Evolutionary conservation across 2,888 invertebrate genomes (phyloP).

Genomic region (Blastobasis adustella): DNA sequence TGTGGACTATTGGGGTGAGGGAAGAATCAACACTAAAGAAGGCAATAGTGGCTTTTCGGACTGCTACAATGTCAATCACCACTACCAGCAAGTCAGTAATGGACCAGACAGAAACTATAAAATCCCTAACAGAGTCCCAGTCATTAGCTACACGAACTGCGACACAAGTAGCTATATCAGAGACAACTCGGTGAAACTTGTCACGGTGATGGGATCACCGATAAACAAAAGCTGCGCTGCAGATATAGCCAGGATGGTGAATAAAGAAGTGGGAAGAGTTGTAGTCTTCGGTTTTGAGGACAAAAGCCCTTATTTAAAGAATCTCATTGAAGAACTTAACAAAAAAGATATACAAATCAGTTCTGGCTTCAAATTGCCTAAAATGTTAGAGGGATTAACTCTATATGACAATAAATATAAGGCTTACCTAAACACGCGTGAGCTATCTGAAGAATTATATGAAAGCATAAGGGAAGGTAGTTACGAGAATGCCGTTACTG

Average conservation of each 20-base stretch:
- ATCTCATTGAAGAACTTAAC: conserved; percentile 21
- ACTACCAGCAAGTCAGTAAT: conserved; percentile 32
- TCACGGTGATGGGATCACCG: conserved; percentile 36
- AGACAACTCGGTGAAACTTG: conserved; percentile 25
- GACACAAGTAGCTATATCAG: conserved; percentile 34
- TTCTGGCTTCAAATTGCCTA: conserved; percentile 18
- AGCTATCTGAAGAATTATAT: conserved; percentile 19
- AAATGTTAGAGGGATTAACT: conserved; percentile 18
- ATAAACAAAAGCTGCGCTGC: conserved; percentile 34
- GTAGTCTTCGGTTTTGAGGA: conserved; percentile 28
- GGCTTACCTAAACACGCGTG: conserved; percentile 22
- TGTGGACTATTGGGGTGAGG: conserved; percentile 45
- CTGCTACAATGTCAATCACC: conserved; percentile 38
- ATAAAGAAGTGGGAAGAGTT: conserved; percentile 25
- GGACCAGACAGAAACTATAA: conserved; percentile 29
- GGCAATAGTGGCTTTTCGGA: conserved; percentile 28
- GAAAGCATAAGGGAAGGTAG: conserved; percentile 14
- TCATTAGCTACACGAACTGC: conserved; percentile 26
- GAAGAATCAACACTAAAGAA: conserved; percentile 17
- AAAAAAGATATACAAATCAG: conserved; percentile 21
- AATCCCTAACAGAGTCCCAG: conserved; percentile 40
- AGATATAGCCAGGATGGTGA: conserved; percentile 36
- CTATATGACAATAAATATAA: conserved; percentile 21
- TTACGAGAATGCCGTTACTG: conserved; percentile 22
- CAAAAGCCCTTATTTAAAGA: conserved; percentile 20